Evolutionary conservation across 2,888 invertebrate genomes (phyloP).

Genomic region (Leucophora obtusa): DNA sequence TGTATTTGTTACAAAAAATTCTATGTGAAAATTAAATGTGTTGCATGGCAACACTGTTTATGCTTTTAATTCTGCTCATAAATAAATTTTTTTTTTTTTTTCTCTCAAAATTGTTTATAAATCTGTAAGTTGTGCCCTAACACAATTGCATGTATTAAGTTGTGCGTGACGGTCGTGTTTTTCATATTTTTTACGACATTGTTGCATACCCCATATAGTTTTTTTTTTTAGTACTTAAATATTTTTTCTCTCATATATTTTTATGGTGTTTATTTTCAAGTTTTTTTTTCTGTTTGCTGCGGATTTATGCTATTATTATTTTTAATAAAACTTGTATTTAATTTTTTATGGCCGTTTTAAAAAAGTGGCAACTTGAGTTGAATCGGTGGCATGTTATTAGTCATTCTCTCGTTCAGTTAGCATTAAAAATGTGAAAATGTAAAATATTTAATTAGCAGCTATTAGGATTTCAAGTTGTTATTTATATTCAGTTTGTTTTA

Average conservation of each 20-base stretch:
- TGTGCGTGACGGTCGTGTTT: conserved; percentile 7
- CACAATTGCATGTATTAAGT: conserved; percentile 9
- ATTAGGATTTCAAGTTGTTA: conserved; percentile 46
- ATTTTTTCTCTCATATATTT: neutral
- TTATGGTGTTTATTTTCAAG: neutral
- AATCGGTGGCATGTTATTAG: conserved; percentile 45
- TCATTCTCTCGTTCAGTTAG: neutral
- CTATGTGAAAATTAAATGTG: neutral
- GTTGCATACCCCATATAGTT: neutral
- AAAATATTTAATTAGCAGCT: conserved; percentile 57
- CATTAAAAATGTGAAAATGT: conserved; percentile 57
- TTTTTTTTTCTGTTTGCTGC: neutral
- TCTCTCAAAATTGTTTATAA: neutral
- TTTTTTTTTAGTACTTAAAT: neutral
- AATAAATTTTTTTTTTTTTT: neutral
- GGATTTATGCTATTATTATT: neutral
- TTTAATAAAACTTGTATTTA: conserved; percentile 7
- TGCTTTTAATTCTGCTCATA: neutral
- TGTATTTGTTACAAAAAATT: too few relatives aligned
- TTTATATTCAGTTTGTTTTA: conserved; percentile 50
- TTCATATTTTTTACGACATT: neutral
- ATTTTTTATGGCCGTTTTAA: neutral
- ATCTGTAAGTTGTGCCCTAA: neutral
- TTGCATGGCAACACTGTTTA: neutral
- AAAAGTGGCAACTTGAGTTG: conserved; percentile 45